phyloP scores from a whole-genome alignment of 2,797 vertebrate genomes.

The Paguma larvata region DNA sequence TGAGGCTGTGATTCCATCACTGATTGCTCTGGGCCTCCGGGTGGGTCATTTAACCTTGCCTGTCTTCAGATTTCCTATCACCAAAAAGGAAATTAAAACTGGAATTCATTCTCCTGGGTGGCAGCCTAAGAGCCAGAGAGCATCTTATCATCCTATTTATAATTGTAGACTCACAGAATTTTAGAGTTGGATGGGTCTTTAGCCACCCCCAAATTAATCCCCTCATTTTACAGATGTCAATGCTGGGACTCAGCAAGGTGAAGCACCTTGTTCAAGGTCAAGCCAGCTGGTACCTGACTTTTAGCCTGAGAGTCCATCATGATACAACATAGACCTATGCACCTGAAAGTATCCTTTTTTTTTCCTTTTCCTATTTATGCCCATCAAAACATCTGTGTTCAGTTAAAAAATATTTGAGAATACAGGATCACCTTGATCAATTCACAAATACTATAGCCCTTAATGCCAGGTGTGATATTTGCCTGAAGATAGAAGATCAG shows the following conservation, averaged over 20 bases:
- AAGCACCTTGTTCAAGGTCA: constrained; percentile 52
- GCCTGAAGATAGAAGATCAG: neutral
- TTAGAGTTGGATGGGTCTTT: constrained; percentile 69
- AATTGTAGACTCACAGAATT: constrained; percentile 73
- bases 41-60: constrained; percentile 80
- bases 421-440: neutral
- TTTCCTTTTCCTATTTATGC: neutral
- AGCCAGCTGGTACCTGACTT: neutral
- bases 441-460: neutral
- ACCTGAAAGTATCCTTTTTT: neutral
- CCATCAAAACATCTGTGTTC: neutral
- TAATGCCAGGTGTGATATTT: constrained; percentile 20
- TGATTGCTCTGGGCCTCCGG: constrained; percentile 64
- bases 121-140: constrained; percentile 67
- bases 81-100: constrained; percentile 83
- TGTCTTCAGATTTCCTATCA: constrained; percentile 79
- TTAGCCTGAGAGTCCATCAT: neutral
- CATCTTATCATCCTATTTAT: constrained; percentile 77
- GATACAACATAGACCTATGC: neutral
- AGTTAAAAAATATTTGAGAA: neutral
- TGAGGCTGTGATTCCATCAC: constrained; percentile 47
- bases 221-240: constrained; percentile 23
- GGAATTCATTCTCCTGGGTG: constrained; percentile 74
- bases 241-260: neutral
- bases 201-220: constrained; percentile 69